Conservation (phyloP, 1,140 invertebrate species). For the Lycorma delicatula region DNA sequence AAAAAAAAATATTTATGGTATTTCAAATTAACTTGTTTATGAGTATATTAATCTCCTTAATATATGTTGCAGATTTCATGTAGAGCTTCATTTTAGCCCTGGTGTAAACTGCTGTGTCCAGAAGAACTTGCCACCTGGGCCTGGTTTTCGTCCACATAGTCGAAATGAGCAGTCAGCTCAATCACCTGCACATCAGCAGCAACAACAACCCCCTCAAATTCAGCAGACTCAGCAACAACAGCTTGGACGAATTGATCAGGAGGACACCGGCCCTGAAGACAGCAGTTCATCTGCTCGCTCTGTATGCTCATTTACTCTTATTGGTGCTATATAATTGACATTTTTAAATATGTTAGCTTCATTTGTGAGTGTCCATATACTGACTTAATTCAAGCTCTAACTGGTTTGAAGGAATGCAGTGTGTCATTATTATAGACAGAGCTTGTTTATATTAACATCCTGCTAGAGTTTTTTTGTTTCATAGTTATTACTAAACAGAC, state of each 20-base stretch:
- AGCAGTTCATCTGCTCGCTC: neutral
- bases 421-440: no score
- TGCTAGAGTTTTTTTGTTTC: neutral
- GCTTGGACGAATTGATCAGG: constrained; percentile 20
- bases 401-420: no score
- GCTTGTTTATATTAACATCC: no score
- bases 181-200: neutral
- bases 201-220: no score
- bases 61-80: constrained; percentile 71
- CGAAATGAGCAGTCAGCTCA: constrained; percentile 57
- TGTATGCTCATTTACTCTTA: constrained; percentile 1
- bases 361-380: no score
- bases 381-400: no score
- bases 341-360: no score
- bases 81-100: constrained; percentile 96
- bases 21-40: neutral
- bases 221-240: constrained; percentile 5
- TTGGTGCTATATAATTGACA: no score
- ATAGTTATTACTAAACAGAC: no score
- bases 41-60: neutral
- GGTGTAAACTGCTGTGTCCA: constrained; percentile 94
- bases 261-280: constrained; percentile 13
- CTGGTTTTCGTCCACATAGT: constrained; percentile 85
- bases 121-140: constrained; percentile 85
- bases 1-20: neutral